Evolutionary conservation across 2,113 vertebrate species (phyloP), one percentile per base, ranked within the genome.

Genomic region (Junco hyemalis): DNA sequence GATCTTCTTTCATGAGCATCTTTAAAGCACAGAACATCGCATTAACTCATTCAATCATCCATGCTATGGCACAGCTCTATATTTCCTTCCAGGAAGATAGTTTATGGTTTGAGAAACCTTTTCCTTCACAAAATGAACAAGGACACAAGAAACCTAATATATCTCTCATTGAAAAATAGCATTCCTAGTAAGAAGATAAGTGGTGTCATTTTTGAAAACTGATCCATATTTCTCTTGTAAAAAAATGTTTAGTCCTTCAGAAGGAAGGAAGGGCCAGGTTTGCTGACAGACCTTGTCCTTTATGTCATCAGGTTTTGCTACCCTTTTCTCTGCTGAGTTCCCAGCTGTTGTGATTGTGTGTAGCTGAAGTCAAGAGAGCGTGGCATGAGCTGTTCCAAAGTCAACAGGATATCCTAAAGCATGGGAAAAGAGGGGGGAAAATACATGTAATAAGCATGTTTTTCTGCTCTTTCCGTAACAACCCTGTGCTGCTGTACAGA

Each of bases 51-150:
- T 90, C 66, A 79, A 42, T 94, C 70, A 84, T 60, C 86, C 48
- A 42, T 60, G 29, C 22, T 73, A 40, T 38, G 23, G 9, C 51
- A 71, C 14, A 68, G 42, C 20, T 78, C 35, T 59, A 4, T 90
- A 90, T 93, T 82, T 92, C 63, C 38, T 90, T 95, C 59, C 51
- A 65, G 35, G 80, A 76, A 11, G 18, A 70, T 31, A 83, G 79
- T 86, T 95, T 88, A 93, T 65, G 33, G 33, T 84, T 70, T 88
- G 29, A 80, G 47, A 85, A 90, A 83, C 26, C 51, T 90, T 86
- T 80, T 73, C 60, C 60, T 83, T 93, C 65, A 82, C 35, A 78
- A 42, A 83, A 83, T 36, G 76, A 86, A 25, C 61, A 95, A 90
- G 86, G 88, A 90, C 88, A 70, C 35, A 50, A 80, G 59, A 83